Percentiles rank a stretch among this genome's conserved stretches.
These are phyloP conservation scores for Erythrocercus mccallii DNA, from an alignment of 2,113 vertebrate species.

Conservation along the genomic window DNA sequence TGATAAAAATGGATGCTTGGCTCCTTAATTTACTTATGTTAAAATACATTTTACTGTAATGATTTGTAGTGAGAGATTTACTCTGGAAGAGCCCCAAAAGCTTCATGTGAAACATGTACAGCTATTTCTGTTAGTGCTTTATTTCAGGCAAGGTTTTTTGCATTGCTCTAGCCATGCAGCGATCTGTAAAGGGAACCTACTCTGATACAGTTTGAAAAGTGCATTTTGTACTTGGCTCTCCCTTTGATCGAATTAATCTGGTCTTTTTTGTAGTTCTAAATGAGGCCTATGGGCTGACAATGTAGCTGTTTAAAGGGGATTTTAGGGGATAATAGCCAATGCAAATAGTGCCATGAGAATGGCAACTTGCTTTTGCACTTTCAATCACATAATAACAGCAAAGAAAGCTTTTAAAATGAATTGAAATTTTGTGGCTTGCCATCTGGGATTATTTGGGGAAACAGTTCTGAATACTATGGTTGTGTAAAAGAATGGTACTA, in stretches of 20 bases:
- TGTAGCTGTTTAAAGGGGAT: slow-evolving; percentile 86
- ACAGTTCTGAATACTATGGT: slow-evolving; percentile 76
- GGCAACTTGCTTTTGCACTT: slow-evolving; percentile 79
- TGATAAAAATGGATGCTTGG: neutral
- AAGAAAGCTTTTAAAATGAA: slow-evolving; percentile 83
- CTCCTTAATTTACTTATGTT: slow-evolving; percentile 53
- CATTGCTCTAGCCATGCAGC: slow-evolving; percentile 63
- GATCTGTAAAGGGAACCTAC: slow-evolving; percentile 77
- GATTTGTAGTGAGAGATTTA: slow-evolving; percentile 52
- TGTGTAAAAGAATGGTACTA: slow-evolving; percentile 72
- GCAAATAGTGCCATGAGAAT: slow-evolving; percentile 85
- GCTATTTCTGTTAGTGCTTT: slow-evolving; percentile 65
- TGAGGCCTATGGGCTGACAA: slow-evolving; percentile 80
- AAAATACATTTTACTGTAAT: slow-evolving; percentile 63
- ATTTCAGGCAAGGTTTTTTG: slow-evolving; percentile 43
- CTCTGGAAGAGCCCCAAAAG: slow-evolving; percentile 24
- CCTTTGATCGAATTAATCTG: slow-evolving; percentile 86
- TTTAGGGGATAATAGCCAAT: slow-evolving; percentile 82
- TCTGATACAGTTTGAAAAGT: slow-evolving; percentile 84
- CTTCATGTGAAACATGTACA: slow-evolving; percentile 43
- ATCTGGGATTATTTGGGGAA: slow-evolving; percentile 83
- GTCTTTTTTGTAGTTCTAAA: slow-evolving; percentile 81
- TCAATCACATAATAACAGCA: slow-evolving; percentile 78
- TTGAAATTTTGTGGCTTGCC: slow-evolving; percentile 84
- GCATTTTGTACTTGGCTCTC: slow-evolving; percentile 83